Percentiles rank a stretch among this genome's conserved stretches.
Evolutionary conservation across 2,888 invertebrate genomes (phyloP).

Genomic region (Caenorhabditis japonica): DNA sequence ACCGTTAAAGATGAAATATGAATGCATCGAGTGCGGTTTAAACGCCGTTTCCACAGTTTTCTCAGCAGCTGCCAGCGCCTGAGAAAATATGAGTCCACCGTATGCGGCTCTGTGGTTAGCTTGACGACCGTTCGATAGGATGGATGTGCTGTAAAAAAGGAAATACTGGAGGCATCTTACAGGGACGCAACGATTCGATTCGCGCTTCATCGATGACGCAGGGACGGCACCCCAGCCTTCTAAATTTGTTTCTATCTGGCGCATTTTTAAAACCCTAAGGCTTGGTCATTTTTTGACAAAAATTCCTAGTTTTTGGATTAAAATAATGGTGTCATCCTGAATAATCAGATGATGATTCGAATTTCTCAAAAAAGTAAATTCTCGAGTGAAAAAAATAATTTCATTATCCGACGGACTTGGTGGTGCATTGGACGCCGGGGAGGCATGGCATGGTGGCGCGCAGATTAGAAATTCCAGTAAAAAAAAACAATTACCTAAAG

Average conservation of each 20-base stretch:
- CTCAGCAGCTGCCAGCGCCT: constrained; percentile 70
- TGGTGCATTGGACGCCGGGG: too few relatives aligned
- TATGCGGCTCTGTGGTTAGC: constrained; percentile 65
- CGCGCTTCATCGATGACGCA: too few relatives aligned
- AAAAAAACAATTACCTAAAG: constrained; percentile 49
- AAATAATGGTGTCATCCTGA: too few relatives aligned
- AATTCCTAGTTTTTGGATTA: too few relatives aligned
- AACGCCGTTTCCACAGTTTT: constrained; percentile 65
- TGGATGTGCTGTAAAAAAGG: constrained; percentile 56
- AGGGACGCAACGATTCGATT: too few relatives aligned
- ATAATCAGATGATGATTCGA: not conserved
- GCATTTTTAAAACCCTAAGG: too few relatives aligned
- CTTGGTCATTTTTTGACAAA: too few relatives aligned
- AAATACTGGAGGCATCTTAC: too few relatives aligned
- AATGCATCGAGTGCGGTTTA: constrained; percentile 71
- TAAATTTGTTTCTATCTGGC: too few relatives aligned
- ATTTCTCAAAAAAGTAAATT: not conserved
- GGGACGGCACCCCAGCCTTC: too few relatives aligned
- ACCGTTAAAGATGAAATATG: constrained; percentile 74
- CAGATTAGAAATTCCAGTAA: too few relatives aligned
- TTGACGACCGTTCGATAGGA: constrained; percentile 56
- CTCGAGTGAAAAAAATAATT: not conserved
- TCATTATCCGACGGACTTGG: not conserved
- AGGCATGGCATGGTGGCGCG: too few relatives aligned
- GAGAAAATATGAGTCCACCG: constrained; percentile 73